A percentile compares a stretch with the other conserved stretches of the same genome.
phyloP scores from a whole-genome alignment of 2,113 vertebrate species.

The Meleagris gallopavo region DNA sequence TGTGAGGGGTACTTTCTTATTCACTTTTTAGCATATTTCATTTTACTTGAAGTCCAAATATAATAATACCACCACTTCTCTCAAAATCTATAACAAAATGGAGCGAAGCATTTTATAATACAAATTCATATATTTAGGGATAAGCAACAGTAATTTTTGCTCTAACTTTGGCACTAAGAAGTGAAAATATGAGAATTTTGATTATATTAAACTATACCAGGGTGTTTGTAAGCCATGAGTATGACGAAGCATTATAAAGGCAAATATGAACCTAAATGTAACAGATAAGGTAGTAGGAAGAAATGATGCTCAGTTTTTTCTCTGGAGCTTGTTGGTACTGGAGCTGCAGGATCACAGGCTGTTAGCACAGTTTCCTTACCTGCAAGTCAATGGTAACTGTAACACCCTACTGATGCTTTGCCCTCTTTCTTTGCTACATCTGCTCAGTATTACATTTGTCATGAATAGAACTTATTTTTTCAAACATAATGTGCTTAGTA shows the following conservation, averaged over 20 bases:
- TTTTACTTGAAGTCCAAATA: background rate
- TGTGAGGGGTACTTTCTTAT: background rate
- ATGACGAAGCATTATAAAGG: background rate
- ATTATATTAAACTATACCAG: background rate
- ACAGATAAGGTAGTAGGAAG: background rate
- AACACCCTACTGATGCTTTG: background rate
- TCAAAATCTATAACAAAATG: background rate
- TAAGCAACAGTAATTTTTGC: background rate
- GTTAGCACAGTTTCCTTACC: background rate
- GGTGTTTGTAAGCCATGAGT: background rate
- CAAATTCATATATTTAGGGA: background rate
- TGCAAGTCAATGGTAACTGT: background rate
- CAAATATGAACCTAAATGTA: background rate
- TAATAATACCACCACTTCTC: background rate
- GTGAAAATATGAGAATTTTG: background rate
- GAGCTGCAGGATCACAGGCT: background rate
- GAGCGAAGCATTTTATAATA: background rate
- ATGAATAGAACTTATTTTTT: background rate
- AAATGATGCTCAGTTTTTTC: background rate
- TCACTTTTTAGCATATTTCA: background rate
- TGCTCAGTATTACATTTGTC: background rate
- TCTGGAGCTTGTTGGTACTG: background rate
- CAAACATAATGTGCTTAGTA: background rate
- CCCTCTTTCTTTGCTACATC: background rate
- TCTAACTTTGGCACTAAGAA: background rate